Evolutionary conservation across 2,113 vertebrate genomes (phyloP).

Genomic region (Passer domesticus): DNA sequence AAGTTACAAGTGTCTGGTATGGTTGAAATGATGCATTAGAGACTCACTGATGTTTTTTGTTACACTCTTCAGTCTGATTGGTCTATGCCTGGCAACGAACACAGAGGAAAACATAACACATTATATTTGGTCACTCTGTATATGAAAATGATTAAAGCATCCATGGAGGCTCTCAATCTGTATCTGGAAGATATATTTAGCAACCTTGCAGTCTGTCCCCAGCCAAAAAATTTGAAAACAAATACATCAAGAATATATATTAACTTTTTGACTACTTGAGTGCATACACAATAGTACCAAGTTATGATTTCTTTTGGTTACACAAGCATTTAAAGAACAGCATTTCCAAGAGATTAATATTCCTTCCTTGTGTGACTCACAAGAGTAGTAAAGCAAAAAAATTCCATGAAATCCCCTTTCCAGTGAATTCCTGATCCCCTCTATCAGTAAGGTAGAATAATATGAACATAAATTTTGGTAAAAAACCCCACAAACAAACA

Average conservation of each 20-base stretch:
- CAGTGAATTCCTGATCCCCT: neutral
- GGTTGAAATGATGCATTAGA: neutral
- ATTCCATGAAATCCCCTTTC: neutral
- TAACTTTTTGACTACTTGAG: neutral
- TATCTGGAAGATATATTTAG: neutral
- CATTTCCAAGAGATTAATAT: neutral
- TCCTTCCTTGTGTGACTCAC: neutral
- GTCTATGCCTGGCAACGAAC: neutral
- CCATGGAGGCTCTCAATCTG: neutral
- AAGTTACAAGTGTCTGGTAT: neutral
- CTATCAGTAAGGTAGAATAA: neutral
- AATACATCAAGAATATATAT: neutral
- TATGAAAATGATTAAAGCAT: neutral
- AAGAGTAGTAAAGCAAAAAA: neutral
- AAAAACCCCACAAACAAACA: fast-evolving
- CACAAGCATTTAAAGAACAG: neutral
- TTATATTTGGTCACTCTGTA: neutral
- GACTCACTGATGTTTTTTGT: neutral
- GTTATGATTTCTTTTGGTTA: neutral
- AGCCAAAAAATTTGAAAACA: neutral
- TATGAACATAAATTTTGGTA: neutral
- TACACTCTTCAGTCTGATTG: neutral
- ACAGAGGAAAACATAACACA: fast-evolving
- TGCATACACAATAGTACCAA: neutral
- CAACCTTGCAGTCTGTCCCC: neutral